phyloP scores from a whole-genome alignment of 2,888 invertebrate genomes.

The Crossocerus cetratus region DNA sequence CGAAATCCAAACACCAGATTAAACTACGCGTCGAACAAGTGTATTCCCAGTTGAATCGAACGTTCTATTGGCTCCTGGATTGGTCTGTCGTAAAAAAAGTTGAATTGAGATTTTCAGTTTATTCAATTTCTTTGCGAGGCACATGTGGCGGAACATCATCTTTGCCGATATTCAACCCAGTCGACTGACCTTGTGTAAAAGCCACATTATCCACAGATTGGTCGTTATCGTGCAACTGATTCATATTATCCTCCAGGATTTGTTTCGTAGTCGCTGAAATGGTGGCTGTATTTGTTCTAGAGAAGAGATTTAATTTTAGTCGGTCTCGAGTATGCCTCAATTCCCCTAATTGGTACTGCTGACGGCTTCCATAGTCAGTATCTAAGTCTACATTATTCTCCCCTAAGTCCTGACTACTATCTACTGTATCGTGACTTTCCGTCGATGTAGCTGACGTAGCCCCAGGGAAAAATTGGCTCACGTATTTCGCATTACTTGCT shows the following conservation, averaged over 20 bases:
- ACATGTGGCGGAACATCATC: constrained; percentile 53
- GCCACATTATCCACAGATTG: constrained; percentile 28
- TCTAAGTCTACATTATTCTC: constrained; percentile 52
- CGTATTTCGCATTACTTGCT: constrained; percentile 77
- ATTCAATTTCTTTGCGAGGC: constrained; percentile 49
- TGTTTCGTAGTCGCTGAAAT: constrained; percentile 40
- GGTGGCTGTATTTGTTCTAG: constrained; percentile 41
- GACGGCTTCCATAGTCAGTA: constrained; percentile 47
- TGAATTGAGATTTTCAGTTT: constrained; percentile 28
- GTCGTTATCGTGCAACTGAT: constrained; percentile 44
- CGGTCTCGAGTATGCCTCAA: constrained; percentile 85
- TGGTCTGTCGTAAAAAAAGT: constrained; percentile 39
- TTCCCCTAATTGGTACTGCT: constrained; percentile 80
- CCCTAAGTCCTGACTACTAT: constrained; percentile 42
- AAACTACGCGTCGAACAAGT: constrained; percentile 24
- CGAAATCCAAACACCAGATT: constrained; percentile 10
- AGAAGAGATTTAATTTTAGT: constrained; percentile 83
- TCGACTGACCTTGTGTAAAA: constrained; percentile 40
- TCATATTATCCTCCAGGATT: constrained; percentile 28
- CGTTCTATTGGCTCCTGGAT: constrained; percentile 43
- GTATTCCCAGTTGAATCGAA: constrained; percentile 40
- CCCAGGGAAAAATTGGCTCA: constrained; percentile 87
- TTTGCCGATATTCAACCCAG: constrained; percentile 39
- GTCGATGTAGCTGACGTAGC: constrained; percentile 58
- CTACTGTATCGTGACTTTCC: constrained; percentile 53